Evolutionary conservation across 1,140 invertebrate species (phyloP).

Genomic region (Drosophila mojavensis): DNA sequence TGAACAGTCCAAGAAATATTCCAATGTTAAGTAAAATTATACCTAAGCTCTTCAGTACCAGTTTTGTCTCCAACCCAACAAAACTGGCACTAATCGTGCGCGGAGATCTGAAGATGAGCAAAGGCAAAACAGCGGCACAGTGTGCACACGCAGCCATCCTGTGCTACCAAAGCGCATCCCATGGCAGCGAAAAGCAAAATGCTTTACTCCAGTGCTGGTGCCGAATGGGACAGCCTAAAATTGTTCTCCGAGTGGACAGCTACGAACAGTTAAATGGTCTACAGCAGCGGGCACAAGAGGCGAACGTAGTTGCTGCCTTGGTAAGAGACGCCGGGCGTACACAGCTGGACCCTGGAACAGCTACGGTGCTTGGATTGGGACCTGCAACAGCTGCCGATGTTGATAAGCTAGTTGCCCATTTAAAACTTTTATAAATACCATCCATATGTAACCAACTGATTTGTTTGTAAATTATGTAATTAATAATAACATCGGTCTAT

Average conservation of each 20-base stretch:
- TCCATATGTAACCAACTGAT: neutral
- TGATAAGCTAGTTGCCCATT: slow-evolving; percentile 88
- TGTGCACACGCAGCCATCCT: slow-evolving; percentile 91
- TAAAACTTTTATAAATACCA: slow-evolving; percentile 87
- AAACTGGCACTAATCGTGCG: slow-evolving; percentile 92
- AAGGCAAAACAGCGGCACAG: slow-evolving; percentile 93
- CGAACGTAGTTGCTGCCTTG: slow-evolving; percentile 87
- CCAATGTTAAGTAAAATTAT: slow-evolving; percentile 69
- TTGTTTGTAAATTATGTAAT: slow-evolving; percentile 13
- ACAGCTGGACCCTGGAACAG: slow-evolving; percentile 88
- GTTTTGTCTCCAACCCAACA: slow-evolving; percentile 43
- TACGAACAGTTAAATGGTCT: slow-evolving; percentile 85
- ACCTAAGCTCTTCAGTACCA: slow-evolving; percentile 53
- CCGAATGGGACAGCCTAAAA: slow-evolving; percentile 89
- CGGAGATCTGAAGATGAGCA: slow-evolving; percentile 91
- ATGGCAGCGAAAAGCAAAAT: slow-evolving; percentile 79
- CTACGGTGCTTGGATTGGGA: slow-evolving; percentile 91
- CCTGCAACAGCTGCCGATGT: slow-evolving; percentile 87
- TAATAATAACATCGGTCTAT: neutral
- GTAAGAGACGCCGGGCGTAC: slow-evolving; percentile 92
- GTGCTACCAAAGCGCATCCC: slow-evolving; percentile 86
- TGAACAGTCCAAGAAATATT: slow-evolving; percentile 80
- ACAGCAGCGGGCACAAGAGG: slow-evolving; percentile 85
- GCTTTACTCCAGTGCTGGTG: slow-evolving; percentile 87
- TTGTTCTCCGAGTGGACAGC: slow-evolving; percentile 87